Conservation (phyloP, 2,888 invertebrate genomes). For the Cosmia trapezina region DNA sequence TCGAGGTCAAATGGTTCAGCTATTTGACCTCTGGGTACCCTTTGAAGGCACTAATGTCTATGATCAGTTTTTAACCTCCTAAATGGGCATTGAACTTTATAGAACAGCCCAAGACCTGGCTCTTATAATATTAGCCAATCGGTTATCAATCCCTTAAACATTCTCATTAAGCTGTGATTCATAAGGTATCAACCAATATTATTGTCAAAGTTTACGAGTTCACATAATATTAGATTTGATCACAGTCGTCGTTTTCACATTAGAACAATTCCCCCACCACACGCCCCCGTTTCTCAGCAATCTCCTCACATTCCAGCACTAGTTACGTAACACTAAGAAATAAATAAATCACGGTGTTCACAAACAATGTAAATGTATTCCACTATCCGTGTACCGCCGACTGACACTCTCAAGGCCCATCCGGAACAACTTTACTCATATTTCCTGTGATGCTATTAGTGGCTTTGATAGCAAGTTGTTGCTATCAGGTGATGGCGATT, state of each 20-base stretch:
- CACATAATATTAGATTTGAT: background rate
- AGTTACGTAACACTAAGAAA: slow-evolving; percentile 51
- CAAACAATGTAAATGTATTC: slow-evolving; percentile 64
- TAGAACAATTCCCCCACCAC: background rate
- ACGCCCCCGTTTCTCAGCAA: slow-evolving; percentile 6
- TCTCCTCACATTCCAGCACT: slow-evolving; percentile 37
- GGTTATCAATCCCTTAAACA: background rate
- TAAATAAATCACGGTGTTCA: slow-evolving; percentile 63
- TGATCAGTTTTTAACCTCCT: background rate
- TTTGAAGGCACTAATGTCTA: background rate
- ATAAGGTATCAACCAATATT: background rate
- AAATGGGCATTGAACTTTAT: background rate
- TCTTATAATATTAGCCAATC: background rate
- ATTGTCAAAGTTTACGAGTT: background rate
- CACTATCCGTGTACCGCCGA: slow-evolving; percentile 58
- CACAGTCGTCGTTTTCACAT: background rate
- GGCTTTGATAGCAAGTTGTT: slow-evolving; percentile 44
- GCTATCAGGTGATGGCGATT: slow-evolving; percentile 35
- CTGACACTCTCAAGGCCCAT: slow-evolving; percentile 63
- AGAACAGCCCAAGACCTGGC: background rate
- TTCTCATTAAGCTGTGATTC: background rate
- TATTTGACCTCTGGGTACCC: background rate
- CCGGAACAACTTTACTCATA: slow-evolving; percentile 74
- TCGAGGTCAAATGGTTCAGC: too few species aligned
- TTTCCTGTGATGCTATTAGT: slow-evolving; percentile 67